phyloP scores from a whole-genome alignment of 2,888 invertebrate species.

The Eupithecia abbreviata region DNA sequence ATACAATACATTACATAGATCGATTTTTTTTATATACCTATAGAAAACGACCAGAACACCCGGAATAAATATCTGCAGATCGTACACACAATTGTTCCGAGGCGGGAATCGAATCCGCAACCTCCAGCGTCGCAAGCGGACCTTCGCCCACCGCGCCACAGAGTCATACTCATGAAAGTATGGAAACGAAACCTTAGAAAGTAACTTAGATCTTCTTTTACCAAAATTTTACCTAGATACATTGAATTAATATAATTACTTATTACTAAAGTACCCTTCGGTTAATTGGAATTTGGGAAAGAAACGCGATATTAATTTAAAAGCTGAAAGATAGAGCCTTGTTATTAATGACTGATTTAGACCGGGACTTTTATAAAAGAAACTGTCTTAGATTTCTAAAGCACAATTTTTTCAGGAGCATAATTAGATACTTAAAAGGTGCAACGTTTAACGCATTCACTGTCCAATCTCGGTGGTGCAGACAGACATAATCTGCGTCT shows the following conservation, averaged over 20 bases:
- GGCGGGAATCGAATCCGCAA: too few species aligned
- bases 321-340: constrained; percentile 3
- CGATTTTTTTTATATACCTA: too few species aligned
- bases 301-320: constrained; percentile 1
- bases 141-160: too few species aligned
- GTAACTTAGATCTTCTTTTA: not conserved
- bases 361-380: not conserved
- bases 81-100: too few species aligned
- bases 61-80: too few species aligned
- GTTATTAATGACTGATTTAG: not conserved
- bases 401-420: not conserved
- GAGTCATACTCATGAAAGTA: too few species aligned
- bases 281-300: not conserved
- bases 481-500: too few species aligned
- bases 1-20: too few species aligned
- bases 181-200: not conserved
- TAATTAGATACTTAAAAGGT: not conserved
- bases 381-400: not conserved
- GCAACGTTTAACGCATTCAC: not conserved
- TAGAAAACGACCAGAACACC: too few species aligned
- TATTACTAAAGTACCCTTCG: not conserved
- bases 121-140: too few species aligned
- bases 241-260: not conserved
- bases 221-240: not conserved
- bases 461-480: too few species aligned